phyloP scores from a whole-genome alignment of 2,113 vertebrate genomes.

The Dromaius novaehollandiae region DNA sequence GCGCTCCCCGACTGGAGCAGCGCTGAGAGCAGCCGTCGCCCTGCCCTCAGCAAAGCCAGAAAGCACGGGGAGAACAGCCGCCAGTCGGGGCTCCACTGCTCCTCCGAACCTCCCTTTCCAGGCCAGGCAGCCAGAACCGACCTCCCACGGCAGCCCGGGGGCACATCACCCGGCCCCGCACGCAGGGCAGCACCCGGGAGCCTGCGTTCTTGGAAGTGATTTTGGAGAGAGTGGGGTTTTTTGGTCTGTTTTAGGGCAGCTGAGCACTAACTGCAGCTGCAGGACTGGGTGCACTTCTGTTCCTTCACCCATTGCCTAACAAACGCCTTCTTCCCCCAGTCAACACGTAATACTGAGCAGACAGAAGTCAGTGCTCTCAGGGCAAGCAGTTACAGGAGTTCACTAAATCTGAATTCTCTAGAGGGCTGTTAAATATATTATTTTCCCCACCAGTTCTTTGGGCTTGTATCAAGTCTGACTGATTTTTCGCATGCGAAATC shows the following conservation, averaged over 20 bases:
- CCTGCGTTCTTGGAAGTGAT: background rate
- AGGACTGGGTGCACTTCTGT: background rate
- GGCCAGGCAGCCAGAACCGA: background rate
- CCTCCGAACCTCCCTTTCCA: background rate
- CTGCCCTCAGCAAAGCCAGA: background rate
- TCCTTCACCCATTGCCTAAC: background rate
- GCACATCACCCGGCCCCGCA: rapidly evolving
- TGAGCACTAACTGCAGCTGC: background rate
- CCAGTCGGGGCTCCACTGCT: background rate
- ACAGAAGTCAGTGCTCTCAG: background rate
- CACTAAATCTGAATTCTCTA: slow-evolving; percentile 49
- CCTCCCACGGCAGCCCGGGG: too few relatives aligned
- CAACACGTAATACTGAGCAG: background rate
- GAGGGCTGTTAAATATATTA: background rate
- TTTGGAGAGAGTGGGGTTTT: background rate
- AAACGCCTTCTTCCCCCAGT: background rate
- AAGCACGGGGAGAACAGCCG: too few relatives aligned
- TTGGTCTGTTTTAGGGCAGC: background rate
- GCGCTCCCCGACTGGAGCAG: background rate
- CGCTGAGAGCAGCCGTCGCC: background rate
- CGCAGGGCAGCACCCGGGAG: too few relatives aligned
- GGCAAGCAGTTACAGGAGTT: slow-evolving; percentile 19
- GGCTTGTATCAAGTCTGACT: slow-evolving; percentile 24
- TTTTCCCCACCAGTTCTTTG: background rate
- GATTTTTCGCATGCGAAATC: slow-evolving; percentile 6